Evolutionary conservation across 2,888 invertebrate genomes (phyloP).

Genomic region (Ennomos erosarius): DNA sequence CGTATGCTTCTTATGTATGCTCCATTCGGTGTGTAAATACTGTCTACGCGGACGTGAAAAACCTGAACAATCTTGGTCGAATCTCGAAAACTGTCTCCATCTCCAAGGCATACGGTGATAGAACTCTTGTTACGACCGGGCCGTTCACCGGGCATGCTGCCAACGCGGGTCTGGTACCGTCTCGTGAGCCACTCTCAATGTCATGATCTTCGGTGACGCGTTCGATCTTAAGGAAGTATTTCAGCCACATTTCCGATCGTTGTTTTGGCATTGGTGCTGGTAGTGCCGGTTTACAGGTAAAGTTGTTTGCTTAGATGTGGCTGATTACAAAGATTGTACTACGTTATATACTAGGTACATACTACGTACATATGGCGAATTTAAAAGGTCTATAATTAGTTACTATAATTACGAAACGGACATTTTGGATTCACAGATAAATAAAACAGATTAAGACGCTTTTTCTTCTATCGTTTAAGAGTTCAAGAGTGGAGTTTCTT

Average conservation of each 20-base stretch:
- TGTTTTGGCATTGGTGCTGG: constrained; percentile 32
- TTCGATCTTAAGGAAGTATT: constrained; percentile 27
- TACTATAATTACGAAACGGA: too few relatives aligned
- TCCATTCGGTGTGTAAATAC: not conserved
- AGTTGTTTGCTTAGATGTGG: constrained; percentile 19
- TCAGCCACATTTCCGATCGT: constrained; percentile 35
- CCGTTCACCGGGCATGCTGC: constrained; percentile 30
- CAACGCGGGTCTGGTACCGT: constrained; percentile 28
- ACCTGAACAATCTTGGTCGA: not conserved
- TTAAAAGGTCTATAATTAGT: too few relatives aligned
- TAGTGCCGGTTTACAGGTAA: constrained; percentile 17
- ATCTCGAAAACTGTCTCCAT: constrained; percentile 18
- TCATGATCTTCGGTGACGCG: constrained; percentile 39
- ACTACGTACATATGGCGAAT: too few relatives aligned
- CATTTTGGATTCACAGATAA: too few relatives aligned
- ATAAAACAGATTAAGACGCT: too few relatives aligned
- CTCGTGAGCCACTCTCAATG: constrained; percentile 35
- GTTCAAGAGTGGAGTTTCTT: too few relatives aligned
- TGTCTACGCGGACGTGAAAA: not conserved
- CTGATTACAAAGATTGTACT: not conserved
- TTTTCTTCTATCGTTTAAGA: too few relatives aligned
- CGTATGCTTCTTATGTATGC: too few relatives aligned
- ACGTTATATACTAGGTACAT: too few relatives aligned
- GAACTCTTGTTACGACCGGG: constrained; percentile 35
- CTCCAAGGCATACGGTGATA: constrained; percentile 23